phyloP scores from a whole-genome alignment of 1,140 invertebrate species.

The Drosophila suzukii region DNA sequence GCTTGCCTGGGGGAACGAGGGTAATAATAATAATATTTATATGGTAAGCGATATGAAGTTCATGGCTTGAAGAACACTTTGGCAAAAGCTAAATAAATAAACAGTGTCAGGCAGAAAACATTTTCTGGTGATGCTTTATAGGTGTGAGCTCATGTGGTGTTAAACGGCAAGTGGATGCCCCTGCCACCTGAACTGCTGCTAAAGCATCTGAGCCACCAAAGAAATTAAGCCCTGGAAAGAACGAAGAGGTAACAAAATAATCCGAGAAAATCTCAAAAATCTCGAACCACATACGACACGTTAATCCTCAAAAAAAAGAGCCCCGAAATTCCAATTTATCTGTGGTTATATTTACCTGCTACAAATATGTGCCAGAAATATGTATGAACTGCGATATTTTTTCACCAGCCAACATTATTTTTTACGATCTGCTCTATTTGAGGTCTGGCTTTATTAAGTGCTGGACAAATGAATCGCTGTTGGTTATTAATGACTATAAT shows the following conservation, averaged over 20 bases:
- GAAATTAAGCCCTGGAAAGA: background rate
- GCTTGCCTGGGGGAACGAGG: conserved; percentile 17
- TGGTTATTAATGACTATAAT: conserved; percentile 54
- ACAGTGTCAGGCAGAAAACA: conserved; percentile 39
- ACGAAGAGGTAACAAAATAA: background rate
- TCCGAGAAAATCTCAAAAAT: background rate
- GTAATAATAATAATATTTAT: conserved; percentile 82
- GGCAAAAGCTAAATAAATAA: conserved; percentile 74
- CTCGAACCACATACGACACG: conserved; percentile 2
- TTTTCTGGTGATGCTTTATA: conserved; percentile 7
- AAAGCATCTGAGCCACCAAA: conserved; percentile 40
- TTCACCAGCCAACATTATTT: conserved; percentile 4
- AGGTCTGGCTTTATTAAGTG: conserved; percentile 50
- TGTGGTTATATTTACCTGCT: conserved; percentile 1
- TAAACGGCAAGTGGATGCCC: conserved; percentile 39
- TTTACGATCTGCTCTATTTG: conserved; percentile 37
- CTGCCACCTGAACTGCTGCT: conserved; percentile 26
- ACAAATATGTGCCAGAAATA: conserved; percentile 21
- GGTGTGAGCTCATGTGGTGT: conserved; percentile 52
- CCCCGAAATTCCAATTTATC: background rate
- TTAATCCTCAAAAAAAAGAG: conserved; percentile 1
- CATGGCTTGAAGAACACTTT: conserved; percentile 60
- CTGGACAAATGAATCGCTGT: conserved; percentile 57
- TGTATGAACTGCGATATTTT: conserved; percentile 6
- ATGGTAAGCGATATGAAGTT: conserved; percentile 76